phyloP scores from a whole-genome alignment of 2,797 vertebrate species.

The Microctenopoma stevenorrisi region DNA sequence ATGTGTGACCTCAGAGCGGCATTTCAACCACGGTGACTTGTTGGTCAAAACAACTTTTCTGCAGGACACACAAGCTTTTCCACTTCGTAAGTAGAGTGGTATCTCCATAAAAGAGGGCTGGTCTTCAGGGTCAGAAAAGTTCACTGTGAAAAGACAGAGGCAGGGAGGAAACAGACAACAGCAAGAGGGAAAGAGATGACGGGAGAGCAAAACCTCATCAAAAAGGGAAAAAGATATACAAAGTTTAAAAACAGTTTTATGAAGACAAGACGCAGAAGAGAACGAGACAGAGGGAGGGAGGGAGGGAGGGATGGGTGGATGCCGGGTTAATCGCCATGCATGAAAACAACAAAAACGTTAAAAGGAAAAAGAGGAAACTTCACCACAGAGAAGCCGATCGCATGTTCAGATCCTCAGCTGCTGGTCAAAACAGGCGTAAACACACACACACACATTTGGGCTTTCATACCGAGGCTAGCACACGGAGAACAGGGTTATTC shows the following conservation, averaged over 20 bases:
- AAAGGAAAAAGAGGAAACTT: slow-evolving; percentile 53
- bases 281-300: slow-evolving; percentile 51
- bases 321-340: slow-evolving; percentile 51
- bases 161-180: slow-evolving; percentile 46
- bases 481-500: slow-evolving; percentile 68
- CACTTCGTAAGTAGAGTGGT: slow-evolving; percentile 24
- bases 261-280: slow-evolving; percentile 65
- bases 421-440: slow-evolving; percentile 69
- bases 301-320: slow-evolving; percentile 57
- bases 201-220: slow-evolving; percentile 72
- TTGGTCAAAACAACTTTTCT: slow-evolving; percentile 41
- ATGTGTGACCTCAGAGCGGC: slow-evolving; percentile 15
- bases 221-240: slow-evolving; percentile 67
- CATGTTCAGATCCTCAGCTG: slow-evolving; percentile 73
- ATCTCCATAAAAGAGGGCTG: slow-evolving; percentile 58
- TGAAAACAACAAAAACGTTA: slow-evolving; percentile 66
- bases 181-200: slow-evolving; percentile 37
- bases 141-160: slow-evolving; percentile 47
- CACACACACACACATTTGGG: slow-evolving; percentile 28
- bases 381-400: slow-evolving; percentile 71
- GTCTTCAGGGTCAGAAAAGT: slow-evolving; percentile 60
- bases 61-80: slow-evolving; percentile 26
- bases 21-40: slow-evolving; percentile 22
- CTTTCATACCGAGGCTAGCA: slow-evolving; percentile 31
- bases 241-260: slow-evolving; percentile 78